Base-by-base conservation (phyloP, 2,797 vertebrate species). In the Zonotrichia albicollis region DNA sequence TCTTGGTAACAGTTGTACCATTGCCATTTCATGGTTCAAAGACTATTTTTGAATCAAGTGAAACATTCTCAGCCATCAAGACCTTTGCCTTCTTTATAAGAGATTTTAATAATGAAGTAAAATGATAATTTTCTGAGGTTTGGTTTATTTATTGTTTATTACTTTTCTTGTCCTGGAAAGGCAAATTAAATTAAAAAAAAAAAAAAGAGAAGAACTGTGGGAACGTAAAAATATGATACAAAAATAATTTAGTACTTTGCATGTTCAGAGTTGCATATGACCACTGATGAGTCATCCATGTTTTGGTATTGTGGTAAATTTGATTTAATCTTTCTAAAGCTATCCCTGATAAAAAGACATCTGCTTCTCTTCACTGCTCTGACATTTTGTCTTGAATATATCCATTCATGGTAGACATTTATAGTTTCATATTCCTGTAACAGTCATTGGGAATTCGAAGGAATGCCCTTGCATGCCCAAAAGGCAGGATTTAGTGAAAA, bases 361-460 rank as follows among this genome's bases (percentile, higher is more conserved):
- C 90, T 93, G 84, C 89, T 89, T 92, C 65, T 81, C 25, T 84
- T 96, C 90, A 74, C n/a, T 2, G 1, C n/a, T 83, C 73, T 95
- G 90, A 87, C 70, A 68, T 95, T 92, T 89, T 89, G 25, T 64
- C 70, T 87, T 91, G 83, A 89, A 83, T 93, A 85, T 89, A 84
- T 73, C 89, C 89, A 66, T 91, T 95, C 79, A 84, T 92, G 66
- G 89, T 65, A 91, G 73, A 75, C 32, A 58, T 93, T 89, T 84
- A 80, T 20, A 60, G 58, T 72, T 92, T 87, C 26, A 19, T 73
- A 73, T 88, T 66, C 57, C 82, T 91, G 62, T 55, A 75, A 40
- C 3, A 58, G 62, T 78, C 55, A 78, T 20, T 78, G 73, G 45
- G 58, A 94, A 91, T 54, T 91, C 66, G 83, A 83, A 89, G 70